These are phyloP conservation scores for Bradypodion pumilum DNA, from an alignment of 2,797 vertebrate genomes.

Conservation along the genomic window DNA sequence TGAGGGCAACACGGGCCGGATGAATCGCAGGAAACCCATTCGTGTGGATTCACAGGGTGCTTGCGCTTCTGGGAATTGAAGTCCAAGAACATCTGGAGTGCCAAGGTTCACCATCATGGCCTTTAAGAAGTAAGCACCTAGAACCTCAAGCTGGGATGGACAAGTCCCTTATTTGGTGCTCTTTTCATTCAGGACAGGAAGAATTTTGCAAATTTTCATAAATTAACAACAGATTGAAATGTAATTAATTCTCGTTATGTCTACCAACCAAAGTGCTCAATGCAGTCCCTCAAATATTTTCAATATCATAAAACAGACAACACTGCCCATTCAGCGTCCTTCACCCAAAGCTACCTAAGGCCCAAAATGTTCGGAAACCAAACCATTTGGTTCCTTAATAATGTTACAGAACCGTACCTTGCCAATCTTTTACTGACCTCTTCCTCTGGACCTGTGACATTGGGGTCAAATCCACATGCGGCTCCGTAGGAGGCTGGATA, in stretches of 20 bases:
- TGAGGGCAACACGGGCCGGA: too few species aligned
- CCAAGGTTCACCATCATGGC: too few species aligned
- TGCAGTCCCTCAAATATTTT: not conserved
- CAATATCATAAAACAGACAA: not conserved
- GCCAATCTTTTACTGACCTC: slow-evolving; percentile 67
- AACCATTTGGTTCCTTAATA: fast-evolving
- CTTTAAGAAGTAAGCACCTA: not conserved
- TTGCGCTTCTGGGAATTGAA: too few species aligned
- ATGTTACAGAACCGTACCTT: too few species aligned
- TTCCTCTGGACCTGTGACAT: slow-evolving; percentile 64
- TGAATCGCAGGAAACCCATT: too few species aligned
- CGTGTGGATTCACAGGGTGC: too few species aligned
- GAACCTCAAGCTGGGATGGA: not conserved
- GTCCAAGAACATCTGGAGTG: too few species aligned
- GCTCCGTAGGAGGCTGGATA: slow-evolving; percentile 79
- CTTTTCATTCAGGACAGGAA: not conserved
- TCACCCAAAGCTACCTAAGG: not conserved
- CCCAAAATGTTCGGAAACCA: fast-evolving
- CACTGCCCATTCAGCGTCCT: not conserved
- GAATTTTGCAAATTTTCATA: not conserved
- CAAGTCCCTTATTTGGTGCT: not conserved
- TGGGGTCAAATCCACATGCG: slow-evolving; percentile 86
- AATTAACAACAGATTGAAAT: too few species aligned
- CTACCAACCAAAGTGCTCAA: not conserved
- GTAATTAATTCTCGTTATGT: not conserved